Evolutionary conservation across 2,113 vertebrate species (phyloP), one percentile per base, ranked within the genome.

Genomic region (Actenoides lindsayi): DNA sequence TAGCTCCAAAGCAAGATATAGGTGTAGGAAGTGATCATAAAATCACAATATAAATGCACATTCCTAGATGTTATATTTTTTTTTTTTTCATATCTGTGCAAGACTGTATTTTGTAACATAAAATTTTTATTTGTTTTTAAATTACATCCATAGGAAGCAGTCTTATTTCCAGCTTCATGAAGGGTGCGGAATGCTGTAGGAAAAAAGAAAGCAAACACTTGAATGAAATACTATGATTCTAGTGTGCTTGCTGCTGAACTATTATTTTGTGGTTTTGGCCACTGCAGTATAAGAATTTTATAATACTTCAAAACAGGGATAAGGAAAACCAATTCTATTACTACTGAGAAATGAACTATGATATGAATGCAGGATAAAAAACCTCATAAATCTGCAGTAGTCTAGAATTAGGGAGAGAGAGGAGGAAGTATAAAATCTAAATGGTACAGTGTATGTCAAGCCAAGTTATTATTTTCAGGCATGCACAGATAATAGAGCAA

Each of bases 391-490:
- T 69, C 67, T 78, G 83, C 53, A 83, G 63, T 70, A 94, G 56
- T 27, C 57, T 92, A 86, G 93, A 97, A 95, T 96, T 94, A 91
- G 56, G 68, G 74, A 89, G 59, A 90, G 33, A 62, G 79, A 96
- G 76, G 82, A 69, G n/a, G 65, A 89, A 83, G 37, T 90, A 74
- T 92, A 89, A 95, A 96, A 73, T 95, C 71, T 86, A 89, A 97
- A 79, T 76, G 39, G 57, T 82, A 84, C 16, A 65, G 46, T 54
- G 46, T 79, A 51, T 90, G 64, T 90, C 88, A 95, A 88, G 71
- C 31, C 77, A 95, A 92, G 74, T 95, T 92, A 96, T 87, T 95
- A 94, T 97, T 97, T 96, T 96, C 89, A 93, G 67, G 81, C 78
- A 74, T 59, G 54, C 42, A 86, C 68, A 91, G 80, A 90, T 75